Conservation (phyloP, 1,140 invertebrate genomes). For the Notospermus geniculatus region DNA sequence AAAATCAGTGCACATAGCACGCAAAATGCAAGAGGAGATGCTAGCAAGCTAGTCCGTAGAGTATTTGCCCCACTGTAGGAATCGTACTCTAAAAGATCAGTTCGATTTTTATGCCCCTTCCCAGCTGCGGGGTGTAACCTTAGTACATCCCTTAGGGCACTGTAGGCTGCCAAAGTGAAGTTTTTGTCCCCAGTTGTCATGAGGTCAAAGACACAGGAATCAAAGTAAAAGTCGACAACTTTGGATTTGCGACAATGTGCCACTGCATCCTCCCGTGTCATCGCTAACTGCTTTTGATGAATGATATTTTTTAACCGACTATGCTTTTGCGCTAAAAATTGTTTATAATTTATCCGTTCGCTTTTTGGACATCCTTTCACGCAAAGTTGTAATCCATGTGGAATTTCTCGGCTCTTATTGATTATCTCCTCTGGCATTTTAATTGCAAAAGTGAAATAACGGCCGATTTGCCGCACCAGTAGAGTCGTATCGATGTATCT, state of each 20-base stretch:
- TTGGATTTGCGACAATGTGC: conserved; percentile 49
- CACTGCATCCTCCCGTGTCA: conserved; percentile 38
- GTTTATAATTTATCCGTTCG: conserved; percentile 56
- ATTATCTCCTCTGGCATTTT: conserved; percentile 58
- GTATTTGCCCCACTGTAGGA: conserved; percentile 13
- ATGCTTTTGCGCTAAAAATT: conserved; percentile 39
- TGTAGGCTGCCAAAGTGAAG: conserved; percentile 56
- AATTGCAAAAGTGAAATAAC: conserved; percentile 60
- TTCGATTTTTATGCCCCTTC: conserved; percentile 30
- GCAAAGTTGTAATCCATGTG: conserved; percentile 57
- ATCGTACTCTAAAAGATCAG: conserved; percentile 27
- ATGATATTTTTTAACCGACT: not conserved
- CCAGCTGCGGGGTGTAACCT: conserved; percentile 48
- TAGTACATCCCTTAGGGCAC: conserved; percentile 58
- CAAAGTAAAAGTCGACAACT: conserved; percentile 62
- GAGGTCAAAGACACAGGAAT: conserved; percentile 65
- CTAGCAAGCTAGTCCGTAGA: conserved; percentile 1
- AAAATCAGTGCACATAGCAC: no score
- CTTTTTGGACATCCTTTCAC: conserved; percentile 58
- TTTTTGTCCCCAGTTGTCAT: conserved; percentile 59
- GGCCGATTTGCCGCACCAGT: conserved; percentile 57
- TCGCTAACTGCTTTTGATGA: conserved; percentile 19
- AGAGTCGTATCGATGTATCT: conserved; percentile 59
- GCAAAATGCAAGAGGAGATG: conserved; percentile 5
- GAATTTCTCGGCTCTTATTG: conserved; percentile 30